phyloP scores from a whole-genome alignment of 2,888 invertebrate genomes.

The Ichneumon xanthorius region DNA sequence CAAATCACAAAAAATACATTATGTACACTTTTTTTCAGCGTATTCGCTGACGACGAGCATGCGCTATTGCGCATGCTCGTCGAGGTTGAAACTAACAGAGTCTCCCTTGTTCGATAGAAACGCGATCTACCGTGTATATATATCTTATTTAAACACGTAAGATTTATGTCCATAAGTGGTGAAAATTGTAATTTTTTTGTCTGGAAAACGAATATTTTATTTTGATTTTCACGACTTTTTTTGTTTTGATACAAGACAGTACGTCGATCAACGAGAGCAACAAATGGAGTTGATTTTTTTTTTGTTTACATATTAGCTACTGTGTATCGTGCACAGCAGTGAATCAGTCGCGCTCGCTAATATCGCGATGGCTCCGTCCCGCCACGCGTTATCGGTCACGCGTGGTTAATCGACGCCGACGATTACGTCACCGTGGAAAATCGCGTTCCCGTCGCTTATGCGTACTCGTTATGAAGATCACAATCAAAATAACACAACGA shows the following conservation, averaged over 20 bases:
- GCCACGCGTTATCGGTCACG: constrained; percentile 63
- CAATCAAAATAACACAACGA: constrained; percentile 40
- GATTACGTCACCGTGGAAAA: constrained; percentile 65
- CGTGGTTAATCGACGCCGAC: constrained; percentile 58
- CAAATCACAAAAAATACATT: constrained; percentile 11
- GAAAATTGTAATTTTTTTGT: neutral
- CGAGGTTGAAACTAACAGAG: constrained; percentile 15
- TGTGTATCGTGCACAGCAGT: neutral
- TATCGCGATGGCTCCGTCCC: constrained; percentile 21
- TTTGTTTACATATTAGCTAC: neutral
- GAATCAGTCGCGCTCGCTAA: constrained; percentile 27
- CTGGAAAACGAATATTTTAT: neutral
- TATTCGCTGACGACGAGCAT: too few species aligned
- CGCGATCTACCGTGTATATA: neutral
- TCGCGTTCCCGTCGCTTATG: constrained; percentile 40
- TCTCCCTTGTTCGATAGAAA: constrained; percentile 20
- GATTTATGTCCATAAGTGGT: neutral
- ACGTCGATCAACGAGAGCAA: neutral
- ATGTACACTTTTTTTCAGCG: neutral
- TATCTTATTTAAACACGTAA: neutral
- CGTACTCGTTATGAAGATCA: constrained; percentile 14
- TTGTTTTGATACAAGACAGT: neutral
- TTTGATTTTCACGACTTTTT: neutral
- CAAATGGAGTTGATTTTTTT: neutral
- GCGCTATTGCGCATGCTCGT: too few species aligned